These are phyloP conservation scores for Hydrophis major DNA, from an alignment of 2,797 vertebrate genomes.

Conservation along the genomic window DNA sequence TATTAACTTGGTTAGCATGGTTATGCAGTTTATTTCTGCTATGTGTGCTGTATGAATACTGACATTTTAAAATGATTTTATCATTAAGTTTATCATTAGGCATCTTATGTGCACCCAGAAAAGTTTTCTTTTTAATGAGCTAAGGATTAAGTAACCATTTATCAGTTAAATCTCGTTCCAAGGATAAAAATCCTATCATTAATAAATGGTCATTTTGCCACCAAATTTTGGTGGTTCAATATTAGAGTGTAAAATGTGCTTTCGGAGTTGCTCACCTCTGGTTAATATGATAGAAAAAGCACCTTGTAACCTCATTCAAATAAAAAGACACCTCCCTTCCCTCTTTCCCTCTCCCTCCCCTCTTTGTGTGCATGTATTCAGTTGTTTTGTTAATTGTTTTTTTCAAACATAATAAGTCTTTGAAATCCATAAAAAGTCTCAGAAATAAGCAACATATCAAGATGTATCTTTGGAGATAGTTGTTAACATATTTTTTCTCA, in stretches of 20 bases:
- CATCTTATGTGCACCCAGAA: neutral
- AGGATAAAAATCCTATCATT: neutral
- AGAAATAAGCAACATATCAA: neutral
- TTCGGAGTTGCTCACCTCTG: neutral
- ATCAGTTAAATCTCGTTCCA: neutral
- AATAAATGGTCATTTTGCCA: neutral
- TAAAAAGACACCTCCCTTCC: neutral
- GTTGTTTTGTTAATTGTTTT: neutral
- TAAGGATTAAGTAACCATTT: neutral
- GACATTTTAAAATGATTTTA: neutral
- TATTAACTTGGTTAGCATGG: neutral
- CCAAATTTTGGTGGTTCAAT: neutral
- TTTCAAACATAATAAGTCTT: neutral
- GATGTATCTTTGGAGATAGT: neutral
- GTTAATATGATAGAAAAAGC: neutral
- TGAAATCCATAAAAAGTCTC: neutral
- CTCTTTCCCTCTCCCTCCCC: too few species aligned
- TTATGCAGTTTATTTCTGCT: neutral
- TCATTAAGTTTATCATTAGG: neutral
- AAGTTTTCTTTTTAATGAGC: neutral
- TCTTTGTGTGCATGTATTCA: neutral
- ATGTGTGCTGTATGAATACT: neutral
- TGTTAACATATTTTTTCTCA: constrained; percentile 29
- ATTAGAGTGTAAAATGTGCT: neutral
- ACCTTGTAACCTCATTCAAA: neutral